These are phyloP conservation scores for Discoglossus pictus DNA, from an alignment of 2,797 vertebrate genomes.

Conservation along the genomic window DNA sequence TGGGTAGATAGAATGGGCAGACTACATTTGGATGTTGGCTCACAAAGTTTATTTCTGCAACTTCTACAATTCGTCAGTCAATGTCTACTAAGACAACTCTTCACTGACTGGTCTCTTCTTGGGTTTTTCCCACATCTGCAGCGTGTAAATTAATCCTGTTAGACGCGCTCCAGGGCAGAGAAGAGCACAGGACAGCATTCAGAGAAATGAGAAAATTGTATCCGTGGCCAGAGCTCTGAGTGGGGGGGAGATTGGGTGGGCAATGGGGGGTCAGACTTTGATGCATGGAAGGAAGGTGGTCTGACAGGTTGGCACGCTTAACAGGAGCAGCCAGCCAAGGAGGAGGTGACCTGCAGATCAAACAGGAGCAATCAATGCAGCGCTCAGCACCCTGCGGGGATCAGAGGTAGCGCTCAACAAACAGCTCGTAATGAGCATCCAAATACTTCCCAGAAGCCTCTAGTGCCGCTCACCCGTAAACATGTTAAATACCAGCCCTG, in stretches of 20 bases:
- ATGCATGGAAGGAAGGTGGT: slow-evolving; percentile 5
- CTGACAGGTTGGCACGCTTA: slow-evolving; percentile 67
- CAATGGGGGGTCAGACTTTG: slow-evolving; percentile 17
- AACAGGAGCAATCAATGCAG: slow-evolving; percentile 51
- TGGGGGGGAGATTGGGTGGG: slow-evolving; percentile 37
- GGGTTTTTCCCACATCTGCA: slow-evolving; percentile 49
- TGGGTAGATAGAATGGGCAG: no score
- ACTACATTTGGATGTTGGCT: no score
- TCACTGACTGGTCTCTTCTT: background rate
- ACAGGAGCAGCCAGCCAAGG: slow-evolving; percentile 61
- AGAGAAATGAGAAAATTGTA: slow-evolving; percentile 49
- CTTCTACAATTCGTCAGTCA: no score
- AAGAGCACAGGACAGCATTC: background rate
- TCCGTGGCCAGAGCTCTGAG: slow-evolving; percentile 25
- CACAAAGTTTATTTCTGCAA: no score
- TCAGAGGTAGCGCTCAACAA: slow-evolving; percentile 24
- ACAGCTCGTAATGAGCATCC: background rate
- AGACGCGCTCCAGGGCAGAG: slow-evolving; percentile 53
- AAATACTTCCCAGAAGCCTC: background rate
- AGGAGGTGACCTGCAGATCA: slow-evolving; percentile 59
- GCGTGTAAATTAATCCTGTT: slow-evolving; percentile 70
- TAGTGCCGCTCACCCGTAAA: no score
- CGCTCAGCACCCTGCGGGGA: slow-evolving; percentile 23
- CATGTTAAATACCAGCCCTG: no score
- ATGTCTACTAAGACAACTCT: background rate